A percentile compares a stretch with the other conserved stretches of the same genome.
These are phyloP conservation scores for Pteruthius melanotis DNA, from an alignment of 2,113 vertebrate species.

Conservation along the genomic window DNA sequence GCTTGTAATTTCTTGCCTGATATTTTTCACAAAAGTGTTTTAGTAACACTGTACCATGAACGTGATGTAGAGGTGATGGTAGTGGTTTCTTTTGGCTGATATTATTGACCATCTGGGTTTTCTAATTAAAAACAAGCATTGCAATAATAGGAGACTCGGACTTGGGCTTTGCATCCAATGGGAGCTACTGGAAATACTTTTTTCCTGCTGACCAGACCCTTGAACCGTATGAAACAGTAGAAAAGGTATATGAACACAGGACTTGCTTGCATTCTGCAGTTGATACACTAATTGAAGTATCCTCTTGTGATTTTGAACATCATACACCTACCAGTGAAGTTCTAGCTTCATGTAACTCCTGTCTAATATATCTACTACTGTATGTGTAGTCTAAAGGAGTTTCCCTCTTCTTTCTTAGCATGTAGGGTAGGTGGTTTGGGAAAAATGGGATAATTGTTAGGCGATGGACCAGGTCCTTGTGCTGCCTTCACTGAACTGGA, in stretches of 20 bases:
- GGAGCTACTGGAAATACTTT: neutral
- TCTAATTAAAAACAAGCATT: neutral
- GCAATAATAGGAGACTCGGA: neutral
- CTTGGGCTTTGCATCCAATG: neutral
- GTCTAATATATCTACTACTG: neutral
- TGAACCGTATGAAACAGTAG: neutral
- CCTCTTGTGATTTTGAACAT: neutral
- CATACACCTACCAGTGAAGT: neutral
- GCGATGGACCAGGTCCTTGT: neutral
- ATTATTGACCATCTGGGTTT: neutral
- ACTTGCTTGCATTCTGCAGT: neutral
- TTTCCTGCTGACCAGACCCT: neutral
- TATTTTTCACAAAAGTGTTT: neutral
- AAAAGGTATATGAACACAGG: neutral
- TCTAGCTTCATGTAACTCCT: neutral
- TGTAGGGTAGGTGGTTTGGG: neutral
- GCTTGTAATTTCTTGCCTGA: neutral
- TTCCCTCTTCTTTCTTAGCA: neutral
- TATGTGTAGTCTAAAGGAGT: neutral
- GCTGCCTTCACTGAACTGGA: neutral
- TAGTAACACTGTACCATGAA: neutral
- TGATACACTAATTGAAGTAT: neutral
- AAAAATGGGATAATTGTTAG: neutral
- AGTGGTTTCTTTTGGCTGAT: neutral
- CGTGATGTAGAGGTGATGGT: neutral